A percentile compares a stretch with the other conserved stretches of the same genome.
phyloP scores from a whole-genome alignment of 2,113 vertebrate genomes.

The Odontophorus gujanensis region DNA sequence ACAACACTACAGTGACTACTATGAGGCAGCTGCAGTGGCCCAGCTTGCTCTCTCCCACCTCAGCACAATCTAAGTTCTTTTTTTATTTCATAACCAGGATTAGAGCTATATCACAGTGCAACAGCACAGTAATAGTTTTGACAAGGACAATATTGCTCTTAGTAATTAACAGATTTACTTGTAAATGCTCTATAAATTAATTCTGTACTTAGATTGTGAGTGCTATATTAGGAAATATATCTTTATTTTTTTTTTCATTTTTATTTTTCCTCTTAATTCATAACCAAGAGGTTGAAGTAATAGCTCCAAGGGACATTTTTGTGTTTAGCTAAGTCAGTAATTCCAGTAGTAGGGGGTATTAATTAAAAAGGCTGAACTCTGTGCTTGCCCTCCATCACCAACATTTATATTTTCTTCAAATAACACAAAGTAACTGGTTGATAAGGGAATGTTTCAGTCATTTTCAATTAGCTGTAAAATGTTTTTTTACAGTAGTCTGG shows the following conservation, averaged over 20 bases:
- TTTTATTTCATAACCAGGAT: neutral
- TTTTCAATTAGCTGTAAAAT: conserved; percentile 83
- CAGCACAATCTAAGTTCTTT: neutral
- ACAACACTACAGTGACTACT: neutral
- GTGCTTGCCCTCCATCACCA: conserved; percentile 42
- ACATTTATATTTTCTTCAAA: conserved; percentile 75
- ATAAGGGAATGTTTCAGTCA: conserved; percentile 79
- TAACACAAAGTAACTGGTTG: conserved; percentile 74
- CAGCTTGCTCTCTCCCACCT: neutral
- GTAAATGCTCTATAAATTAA: conserved; percentile 52
- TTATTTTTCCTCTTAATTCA: conserved; percentile 1
- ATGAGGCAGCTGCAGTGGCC: neutral
- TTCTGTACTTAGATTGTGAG: conserved; percentile 23
- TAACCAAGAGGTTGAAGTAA: conserved; percentile 27
- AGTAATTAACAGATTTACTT: conserved; percentile 62
- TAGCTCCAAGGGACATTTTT: neutral
- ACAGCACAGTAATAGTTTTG: neutral
- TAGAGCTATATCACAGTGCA: neutral
- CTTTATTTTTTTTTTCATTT: neutral
- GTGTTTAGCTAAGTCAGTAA: conserved; percentile 48
- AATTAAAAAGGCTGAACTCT: conserved; percentile 75
- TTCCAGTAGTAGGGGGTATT: conserved; percentile 40
- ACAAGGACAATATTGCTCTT: neutral
- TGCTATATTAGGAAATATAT: conserved; percentile 21
- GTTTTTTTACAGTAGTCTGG: conserved; percentile 82